Evolutionary conservation across 2,888 invertebrate genomes (phyloP).

Genomic region (Camponotus fellah): DNA sequence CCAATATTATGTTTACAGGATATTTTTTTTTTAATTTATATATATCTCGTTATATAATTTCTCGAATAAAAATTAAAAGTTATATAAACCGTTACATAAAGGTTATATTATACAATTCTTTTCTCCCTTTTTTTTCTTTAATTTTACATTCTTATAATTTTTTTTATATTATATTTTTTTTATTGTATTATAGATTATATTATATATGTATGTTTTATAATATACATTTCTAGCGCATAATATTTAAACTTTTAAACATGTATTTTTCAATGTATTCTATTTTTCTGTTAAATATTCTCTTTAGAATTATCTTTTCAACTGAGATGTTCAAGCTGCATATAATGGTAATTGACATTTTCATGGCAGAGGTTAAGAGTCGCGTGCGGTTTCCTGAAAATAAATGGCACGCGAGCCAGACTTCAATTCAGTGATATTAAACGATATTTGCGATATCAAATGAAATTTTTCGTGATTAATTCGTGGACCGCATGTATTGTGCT

Average conservation of each 20-base stretch:
- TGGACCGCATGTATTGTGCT: not conserved
- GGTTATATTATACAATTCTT: not conserved
- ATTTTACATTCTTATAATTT: not conserved
- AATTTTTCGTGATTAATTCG: conserved; percentile 20
- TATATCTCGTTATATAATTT: not conserved
- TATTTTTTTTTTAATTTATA: not conserved
- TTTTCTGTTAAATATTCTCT: not conserved
- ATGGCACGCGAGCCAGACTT: conserved; percentile 1
- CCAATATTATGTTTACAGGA: not conserved
- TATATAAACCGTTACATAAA: too few species aligned
- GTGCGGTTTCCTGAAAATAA: not conserved
- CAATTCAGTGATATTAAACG: conserved; percentile 23
- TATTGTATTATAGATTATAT: not conserved
- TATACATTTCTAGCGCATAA: not conserved
- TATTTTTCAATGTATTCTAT: not conserved
- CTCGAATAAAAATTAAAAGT: not conserved
- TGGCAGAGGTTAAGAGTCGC: not conserved
- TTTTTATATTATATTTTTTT: not conserved
- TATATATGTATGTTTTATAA: not conserved
- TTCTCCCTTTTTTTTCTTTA: not conserved
- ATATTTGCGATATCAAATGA: not conserved
- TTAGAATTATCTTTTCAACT: not conserved
- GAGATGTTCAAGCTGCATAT: not conserved
- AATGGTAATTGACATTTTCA: conserved; percentile 11
- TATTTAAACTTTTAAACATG: not conserved